These are phyloP conservation scores for Globodera ellingtonae DNA, from an alignment of 1,140 invertebrate genomes.

Conservation along the genomic window DNA sequence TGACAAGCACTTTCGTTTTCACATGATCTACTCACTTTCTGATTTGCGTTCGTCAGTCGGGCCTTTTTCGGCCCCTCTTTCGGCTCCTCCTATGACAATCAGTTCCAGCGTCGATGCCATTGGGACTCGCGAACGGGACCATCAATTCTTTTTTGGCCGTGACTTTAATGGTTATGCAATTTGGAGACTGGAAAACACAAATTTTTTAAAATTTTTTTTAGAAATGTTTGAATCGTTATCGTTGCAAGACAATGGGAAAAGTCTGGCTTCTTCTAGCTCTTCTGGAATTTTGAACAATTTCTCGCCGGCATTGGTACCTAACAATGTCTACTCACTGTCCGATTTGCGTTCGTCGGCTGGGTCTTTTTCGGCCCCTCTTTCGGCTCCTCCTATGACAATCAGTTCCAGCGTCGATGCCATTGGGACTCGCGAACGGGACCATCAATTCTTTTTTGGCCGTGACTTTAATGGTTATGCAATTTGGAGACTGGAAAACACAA, in stretches of 20 bases:
- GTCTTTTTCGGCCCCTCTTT: background rate
- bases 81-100: slow-evolving; percentile 13
- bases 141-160: slow-evolving; percentile 16
- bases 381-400: slow-evolving; percentile 14
- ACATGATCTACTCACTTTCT: slow-evolving; percentile 3
- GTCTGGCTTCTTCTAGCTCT: too few species aligned
- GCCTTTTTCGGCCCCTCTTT: background rate
- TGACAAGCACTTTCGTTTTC: too few species aligned
- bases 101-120: background rate
- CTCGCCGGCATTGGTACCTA: slow-evolving; percentile 11
- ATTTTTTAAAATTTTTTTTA: background rate
- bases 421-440: background rate
- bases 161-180: slow-evolving; percentile 3
- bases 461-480: slow-evolving; percentile 5
- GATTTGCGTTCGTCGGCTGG: background rate
- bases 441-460: slow-evolving; percentile 16
- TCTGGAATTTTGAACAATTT: background rate
- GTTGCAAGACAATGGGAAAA: background rate
- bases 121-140: background rate
- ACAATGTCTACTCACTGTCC: slow-evolving; percentile 4
- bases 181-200: background rate
- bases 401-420: background rate
- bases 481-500: background rate
- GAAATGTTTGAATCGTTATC: slow-evolving; percentile 7
- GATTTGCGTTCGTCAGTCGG: background rate